Base-by-base conservation (phyloP, 2,113 vertebrate species). In the Cygnus atratus region DNA sequence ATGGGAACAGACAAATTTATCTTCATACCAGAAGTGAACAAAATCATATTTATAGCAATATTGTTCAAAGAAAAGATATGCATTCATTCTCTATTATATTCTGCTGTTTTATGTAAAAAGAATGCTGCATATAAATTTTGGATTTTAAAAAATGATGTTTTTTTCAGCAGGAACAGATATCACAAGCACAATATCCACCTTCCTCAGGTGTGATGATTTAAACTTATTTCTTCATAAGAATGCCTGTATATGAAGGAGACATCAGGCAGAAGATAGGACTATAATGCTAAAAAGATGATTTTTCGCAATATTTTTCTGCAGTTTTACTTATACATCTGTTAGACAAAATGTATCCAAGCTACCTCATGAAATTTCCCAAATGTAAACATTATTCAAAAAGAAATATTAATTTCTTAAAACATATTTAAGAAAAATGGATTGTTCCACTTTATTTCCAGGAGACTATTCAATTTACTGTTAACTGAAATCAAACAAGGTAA, bases 281-380 rank as follows among this genome's bases (percentile, higher is more conserved):
- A 28, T 2, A 3, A 3, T 28, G 8, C 13, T 84, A 59, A 70
- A 79, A 57, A 79, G 35, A 48, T 20, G 17, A 54, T 68, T 66
- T 66, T 74, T 71, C 11, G 54, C 16, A n/a, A 29, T n/a, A 24
- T 65, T 83, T 9, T 43, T 33, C 12, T 68, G 17, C 1, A 29
- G 10, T 35, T 86, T 77, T 76, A 43, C 33, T 57, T 48, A 22
- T 13, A 1, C 10, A 7, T 25, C 37, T 79, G 16, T 17, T 50
- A 62, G 21, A 43, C 2, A 80, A 86, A 73, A 57, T 2, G 61
- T 48, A 90, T 25, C 19, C 2, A 87, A 77, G 37, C 10, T 11
- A 7, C 5, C 0, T 1, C 9, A n/a, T 12, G 3, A 71, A 16
- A 1, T 35, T 43, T 70, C 46, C 39, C 15, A 70, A 70, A 25